Conservation (phyloP, 2,888 invertebrate species). For the Camponotus fellah region DNA sequence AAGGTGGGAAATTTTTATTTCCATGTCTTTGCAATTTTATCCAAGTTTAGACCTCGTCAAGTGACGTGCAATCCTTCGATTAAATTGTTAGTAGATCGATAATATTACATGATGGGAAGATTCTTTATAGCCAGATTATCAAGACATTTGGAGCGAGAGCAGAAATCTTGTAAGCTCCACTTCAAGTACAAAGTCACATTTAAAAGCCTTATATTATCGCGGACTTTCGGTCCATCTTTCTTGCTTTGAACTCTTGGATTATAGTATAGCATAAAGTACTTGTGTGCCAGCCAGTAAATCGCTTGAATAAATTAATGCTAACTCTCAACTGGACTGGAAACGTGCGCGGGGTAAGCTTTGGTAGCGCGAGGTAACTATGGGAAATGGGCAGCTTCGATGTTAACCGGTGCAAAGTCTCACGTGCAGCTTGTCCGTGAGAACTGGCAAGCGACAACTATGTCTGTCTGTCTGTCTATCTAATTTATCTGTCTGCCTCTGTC, state of each 20-base stretch:
- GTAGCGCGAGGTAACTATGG: conserved; percentile 7
- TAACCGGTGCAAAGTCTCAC: conserved; percentile 52
- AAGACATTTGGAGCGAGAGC: neutral
- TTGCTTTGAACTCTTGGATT: conserved; percentile 28
- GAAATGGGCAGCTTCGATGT: conserved; percentile 49
- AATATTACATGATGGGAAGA: neutral
- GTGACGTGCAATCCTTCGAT: neutral
- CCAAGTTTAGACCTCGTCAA: neutral
- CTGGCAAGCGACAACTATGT: conserved; percentile 38
- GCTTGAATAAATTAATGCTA: conserved; percentile 15
- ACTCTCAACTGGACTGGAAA: conserved; percentile 10
- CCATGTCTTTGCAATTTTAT: neutral
- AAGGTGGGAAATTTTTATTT: neutral
- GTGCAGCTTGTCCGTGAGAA: conserved; percentile 59
- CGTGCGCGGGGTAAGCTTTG: conserved; percentile 29
- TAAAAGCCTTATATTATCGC: neutral
- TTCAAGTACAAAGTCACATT: conserved; percentile 7
- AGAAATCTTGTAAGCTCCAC: neutral
- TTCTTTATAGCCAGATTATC: conserved; percentile 10
- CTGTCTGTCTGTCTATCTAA: conserved; percentile 31
- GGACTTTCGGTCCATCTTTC: neutral
- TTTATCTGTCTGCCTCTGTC: conserved; percentile 20
- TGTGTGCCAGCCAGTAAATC: conserved; percentile 1
- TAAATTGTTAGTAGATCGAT: neutral
- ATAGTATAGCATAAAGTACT: neutral